Percentiles rank a stretch among this genome's conserved stretches.
phyloP scores from a whole-genome alignment of 2,888 invertebrate species.

The Nemotelus nigrinus region DNA sequence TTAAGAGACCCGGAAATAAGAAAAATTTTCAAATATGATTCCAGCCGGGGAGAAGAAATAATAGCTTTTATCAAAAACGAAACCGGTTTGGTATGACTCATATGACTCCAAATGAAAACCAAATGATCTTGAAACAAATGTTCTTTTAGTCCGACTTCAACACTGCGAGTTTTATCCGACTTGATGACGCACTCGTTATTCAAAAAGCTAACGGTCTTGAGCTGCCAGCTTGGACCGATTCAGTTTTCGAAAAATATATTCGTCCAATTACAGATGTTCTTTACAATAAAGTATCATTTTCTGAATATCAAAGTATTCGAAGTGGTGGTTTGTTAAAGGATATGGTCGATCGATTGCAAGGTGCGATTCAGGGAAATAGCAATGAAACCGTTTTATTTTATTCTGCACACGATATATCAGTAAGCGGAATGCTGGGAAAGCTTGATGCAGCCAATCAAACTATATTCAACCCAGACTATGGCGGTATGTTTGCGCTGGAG shows the following conservation, averaged over 20 bases:
- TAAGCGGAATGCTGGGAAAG: slow-evolving; percentile 75
- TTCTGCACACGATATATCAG: slow-evolving; percentile 80
- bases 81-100: not conserved
- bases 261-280: not conserved
- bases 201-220: slow-evolving; percentile 70
- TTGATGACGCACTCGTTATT: slow-evolving; percentile 70
- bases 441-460: slow-evolving; percentile 70
- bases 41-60: not conserved
- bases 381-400: slow-evolving; percentile 69
- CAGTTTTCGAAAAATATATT: slow-evolving; percentile 68
- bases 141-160: not conserved
- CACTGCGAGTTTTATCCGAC: not conserved
- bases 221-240: slow-evolving; percentile 75
- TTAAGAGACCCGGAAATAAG: not conserved
- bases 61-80: not conserved
- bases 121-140: not conserved
- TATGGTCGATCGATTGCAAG: slow-evolving; percentile 69
- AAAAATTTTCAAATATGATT: not conserved
- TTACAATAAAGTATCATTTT: not conserved
- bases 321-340: slow-evolving; percentile 76
- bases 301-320: slow-evolving; percentile 71
- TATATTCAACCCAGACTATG: slow-evolving; percentile 74
- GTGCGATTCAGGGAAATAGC: slow-evolving; percentile 58
- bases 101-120: too few species aligned
- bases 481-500: slow-evolving; percentile 75